Percentiles rank a stretch among this genome's conserved stretches.
Conservation (phyloP, 1,140 invertebrate species). For the Leguminivora glycinivorella region DNA sequence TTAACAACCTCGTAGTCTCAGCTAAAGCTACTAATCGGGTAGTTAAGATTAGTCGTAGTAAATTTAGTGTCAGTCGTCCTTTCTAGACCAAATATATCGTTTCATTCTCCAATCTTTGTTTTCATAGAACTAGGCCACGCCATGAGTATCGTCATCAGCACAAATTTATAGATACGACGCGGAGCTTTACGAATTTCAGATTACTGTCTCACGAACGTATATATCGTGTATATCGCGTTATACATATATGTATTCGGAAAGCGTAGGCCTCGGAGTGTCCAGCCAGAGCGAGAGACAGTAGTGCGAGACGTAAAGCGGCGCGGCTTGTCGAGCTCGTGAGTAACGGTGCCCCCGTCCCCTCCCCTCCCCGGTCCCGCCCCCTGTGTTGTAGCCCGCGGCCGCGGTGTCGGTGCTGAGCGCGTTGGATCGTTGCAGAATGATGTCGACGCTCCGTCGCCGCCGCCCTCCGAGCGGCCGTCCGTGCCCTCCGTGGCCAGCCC, state of each 20-base stretch:
- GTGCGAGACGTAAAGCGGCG: conserved; percentile 36
- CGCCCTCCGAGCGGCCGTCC: conserved; percentile 45
- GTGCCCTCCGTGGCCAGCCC: conserved; percentile 30
- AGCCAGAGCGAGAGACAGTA: conserved; percentile 38
- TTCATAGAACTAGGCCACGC: conserved; percentile 40
- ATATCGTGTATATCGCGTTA: background rate
- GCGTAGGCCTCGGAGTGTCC: too few species aligned
- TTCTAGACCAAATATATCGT: conserved; percentile 44
- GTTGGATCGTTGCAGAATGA: conserved; percentile 75
- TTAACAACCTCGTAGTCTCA: background rate
- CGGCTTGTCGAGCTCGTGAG: conserved; percentile 50
- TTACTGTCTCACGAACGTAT: conserved; percentile 39
- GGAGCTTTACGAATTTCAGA: conserved; percentile 45
- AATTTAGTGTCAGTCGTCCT: conserved; percentile 9
- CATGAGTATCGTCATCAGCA: conserved; percentile 47
- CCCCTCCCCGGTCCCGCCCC: conserved; percentile 33
- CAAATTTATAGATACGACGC: conserved; percentile 39
- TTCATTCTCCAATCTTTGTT: conserved; percentile 44
- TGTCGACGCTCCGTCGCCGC: conserved; percentile 70
- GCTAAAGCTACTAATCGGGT: conserved; percentile 20
- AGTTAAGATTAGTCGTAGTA: conserved; percentile 5
- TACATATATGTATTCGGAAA: background rate
- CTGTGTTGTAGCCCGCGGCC: conserved; percentile 65
- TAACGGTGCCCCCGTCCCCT: conserved; percentile 55
- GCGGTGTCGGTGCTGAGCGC: conserved; percentile 69